Conservation (phyloP, 2,797 vertebrate species). For the Moxostoma hubbsi region DNA sequence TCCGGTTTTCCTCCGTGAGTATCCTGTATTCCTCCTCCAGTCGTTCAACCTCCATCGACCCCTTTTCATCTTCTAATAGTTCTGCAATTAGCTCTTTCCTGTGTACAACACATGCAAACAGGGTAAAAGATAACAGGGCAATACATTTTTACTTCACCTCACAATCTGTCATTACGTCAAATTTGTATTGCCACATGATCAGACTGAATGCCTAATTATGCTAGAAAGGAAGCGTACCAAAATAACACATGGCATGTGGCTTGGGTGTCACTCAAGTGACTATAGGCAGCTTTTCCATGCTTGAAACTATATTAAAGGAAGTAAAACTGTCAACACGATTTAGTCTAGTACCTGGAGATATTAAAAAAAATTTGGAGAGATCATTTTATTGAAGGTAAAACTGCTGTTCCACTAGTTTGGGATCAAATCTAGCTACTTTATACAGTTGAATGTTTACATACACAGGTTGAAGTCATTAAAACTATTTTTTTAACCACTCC, state of each 20-base stretch:
- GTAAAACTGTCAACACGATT: neutral
- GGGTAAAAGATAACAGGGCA: neutral
- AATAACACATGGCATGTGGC: slow-evolving; percentile 13
- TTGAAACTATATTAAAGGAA: slow-evolving; percentile 2
- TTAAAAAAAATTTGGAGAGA: too few species aligned
- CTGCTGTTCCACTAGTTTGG: slow-evolving; percentile 9
- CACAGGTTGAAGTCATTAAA: too few species aligned
- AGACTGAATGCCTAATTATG: neutral
- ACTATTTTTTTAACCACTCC: too few species aligned
- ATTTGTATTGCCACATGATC: neutral
- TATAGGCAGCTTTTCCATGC: neutral
- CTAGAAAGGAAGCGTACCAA: neutral
- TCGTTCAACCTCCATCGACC: slow-evolving; percentile 85
- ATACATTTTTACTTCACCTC: neutral
- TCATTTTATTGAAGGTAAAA: too few species aligned
- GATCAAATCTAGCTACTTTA: slow-evolving; percentile 4
- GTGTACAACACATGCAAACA: slow-evolving; percentile 2
- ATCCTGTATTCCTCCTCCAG: slow-evolving; percentile 89
- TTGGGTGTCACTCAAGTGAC: neutral
- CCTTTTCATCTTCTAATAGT: slow-evolving; percentile 90
- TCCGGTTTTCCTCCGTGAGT: slow-evolving; percentile 91
- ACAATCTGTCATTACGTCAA: neutral
- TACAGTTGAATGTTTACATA: too few species aligned
- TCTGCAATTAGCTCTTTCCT: slow-evolving; percentile 92
- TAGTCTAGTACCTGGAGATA: neutral